Conservation (phyloP, 2,888 invertebrate genomes). For the Hyppa rectilinea region DNA sequence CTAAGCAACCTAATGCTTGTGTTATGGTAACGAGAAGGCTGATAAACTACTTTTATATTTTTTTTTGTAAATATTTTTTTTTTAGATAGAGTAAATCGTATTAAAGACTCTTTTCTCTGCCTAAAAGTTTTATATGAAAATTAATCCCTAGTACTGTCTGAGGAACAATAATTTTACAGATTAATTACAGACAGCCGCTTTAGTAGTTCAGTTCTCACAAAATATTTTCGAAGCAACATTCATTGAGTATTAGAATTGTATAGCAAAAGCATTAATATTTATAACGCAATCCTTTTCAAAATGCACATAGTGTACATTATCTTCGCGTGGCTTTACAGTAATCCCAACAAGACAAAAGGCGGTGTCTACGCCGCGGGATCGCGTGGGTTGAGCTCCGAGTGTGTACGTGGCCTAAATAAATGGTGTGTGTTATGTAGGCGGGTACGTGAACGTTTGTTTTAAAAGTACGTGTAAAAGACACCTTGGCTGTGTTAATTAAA, state of each 20-base stretch:
- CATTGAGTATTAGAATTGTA: background rate
- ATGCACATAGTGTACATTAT: slow-evolving; percentile 12
- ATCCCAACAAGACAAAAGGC: slow-evolving; percentile 38
- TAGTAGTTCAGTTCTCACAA: background rate
- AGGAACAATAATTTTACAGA: background rate
- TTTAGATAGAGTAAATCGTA: no score
- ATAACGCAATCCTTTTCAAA: background rate
- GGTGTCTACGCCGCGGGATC: slow-evolving; percentile 6
- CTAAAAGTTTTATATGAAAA: slow-evolving; percentile 3
- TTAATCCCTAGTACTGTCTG: slow-evolving; percentile 14
- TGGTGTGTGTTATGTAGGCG: slow-evolving; percentile 14
- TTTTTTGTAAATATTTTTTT: no score
- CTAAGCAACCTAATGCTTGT: no score
- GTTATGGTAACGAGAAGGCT: no score
- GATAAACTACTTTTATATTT: no score
- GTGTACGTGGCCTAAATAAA: slow-evolving; percentile 35
- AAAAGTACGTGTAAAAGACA: slow-evolving; percentile 12
- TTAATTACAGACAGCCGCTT: background rate
- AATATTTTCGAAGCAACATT: slow-evolving; percentile 1
- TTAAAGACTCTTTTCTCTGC: no score
- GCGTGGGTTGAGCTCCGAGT: slow-evolving; percentile 30
- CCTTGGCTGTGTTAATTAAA: slow-evolving; percentile 35
- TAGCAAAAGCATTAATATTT: slow-evolving; percentile 34
- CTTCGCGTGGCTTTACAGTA: slow-evolving; percentile 28
- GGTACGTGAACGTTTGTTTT: slow-evolving; percentile 18